phyloP scores from a whole-genome alignment of 2,113 vertebrate species.

The Felis catus region F.catus_Fca126_mat1.0 CM031419.1:43855501-43856000 shows the following conservation, averaged over 20 bases:
- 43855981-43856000: background rate
- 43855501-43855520: background rate
- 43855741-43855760: background rate
- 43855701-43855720: background rate
- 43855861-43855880: background rate
- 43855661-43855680: background rate
- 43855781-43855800: background rate
- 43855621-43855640: background rate
- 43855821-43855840: background rate
- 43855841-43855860: background rate
- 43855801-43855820: background rate
- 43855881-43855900: background rate
- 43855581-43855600: background rate
- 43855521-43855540: background rate
- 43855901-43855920: background rate
- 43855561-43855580: background rate
- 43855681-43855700: background rate
- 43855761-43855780: background rate
- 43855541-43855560: background rate
- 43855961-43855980: constrained; percentile 34
- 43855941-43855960: background rate
- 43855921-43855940: background rate
- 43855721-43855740: background rate
- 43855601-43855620: background rate
- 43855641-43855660: background rate